A percentile compares a stretch with the other conserved stretches of the same genome.
These are phyloP conservation scores for Alauda arvensis DNA, from an alignment of 2,797 vertebrate genomes.

Conservation along the genomic window DNA sequence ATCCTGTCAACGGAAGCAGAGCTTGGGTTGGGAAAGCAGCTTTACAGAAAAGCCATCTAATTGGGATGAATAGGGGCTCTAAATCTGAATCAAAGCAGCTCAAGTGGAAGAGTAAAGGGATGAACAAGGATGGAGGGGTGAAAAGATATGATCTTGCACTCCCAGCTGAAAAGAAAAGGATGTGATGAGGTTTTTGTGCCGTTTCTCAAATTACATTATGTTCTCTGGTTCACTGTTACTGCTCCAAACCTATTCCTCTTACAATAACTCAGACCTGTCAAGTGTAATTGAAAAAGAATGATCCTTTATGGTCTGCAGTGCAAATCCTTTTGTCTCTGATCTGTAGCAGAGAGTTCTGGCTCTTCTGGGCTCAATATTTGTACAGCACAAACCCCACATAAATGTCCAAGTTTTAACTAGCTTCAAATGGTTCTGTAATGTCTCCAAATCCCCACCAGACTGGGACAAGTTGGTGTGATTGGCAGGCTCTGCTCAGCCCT, in stretches of 20 bases:
- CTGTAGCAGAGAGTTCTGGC: neutral
- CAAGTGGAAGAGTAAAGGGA: neutral
- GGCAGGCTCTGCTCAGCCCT: neutral
- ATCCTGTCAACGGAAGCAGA: neutral
- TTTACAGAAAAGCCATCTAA: neutral
- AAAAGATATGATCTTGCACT: neutral
- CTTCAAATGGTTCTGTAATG: neutral
- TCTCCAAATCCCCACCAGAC: neutral
- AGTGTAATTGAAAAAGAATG: slow-evolving; percentile 19
- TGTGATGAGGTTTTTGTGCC: neutral
- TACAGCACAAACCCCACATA: neutral
- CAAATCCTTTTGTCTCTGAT: neutral
- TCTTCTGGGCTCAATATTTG: neutral
- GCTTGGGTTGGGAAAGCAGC: neutral
- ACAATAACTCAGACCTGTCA: neutral
- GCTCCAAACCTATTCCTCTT: neutral
- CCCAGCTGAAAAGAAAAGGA: neutral
- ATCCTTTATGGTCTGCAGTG: neutral
- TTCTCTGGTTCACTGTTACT: neutral
- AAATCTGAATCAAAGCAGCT: slow-evolving; percentile 21
- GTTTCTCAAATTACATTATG: neutral
- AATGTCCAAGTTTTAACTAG: neutral
- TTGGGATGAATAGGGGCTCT: neutral
- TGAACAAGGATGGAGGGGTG: neutral
- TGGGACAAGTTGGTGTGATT: neutral